These are phyloP conservation scores for Brotula barbata DNA, from an alignment of 2,797 vertebrate species.

Conservation along the genomic window DNA sequence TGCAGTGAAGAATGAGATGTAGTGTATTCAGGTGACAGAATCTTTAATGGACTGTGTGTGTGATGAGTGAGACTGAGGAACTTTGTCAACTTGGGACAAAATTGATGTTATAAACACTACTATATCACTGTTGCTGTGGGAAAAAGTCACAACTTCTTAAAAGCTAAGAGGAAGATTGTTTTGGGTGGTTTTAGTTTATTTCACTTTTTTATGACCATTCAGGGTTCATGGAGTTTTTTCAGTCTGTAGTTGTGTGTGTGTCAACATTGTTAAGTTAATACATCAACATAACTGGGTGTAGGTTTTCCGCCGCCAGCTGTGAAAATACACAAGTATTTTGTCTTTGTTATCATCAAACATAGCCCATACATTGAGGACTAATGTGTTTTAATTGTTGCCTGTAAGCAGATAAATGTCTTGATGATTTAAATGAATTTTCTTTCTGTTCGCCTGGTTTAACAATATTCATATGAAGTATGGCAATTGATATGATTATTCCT, in stretches of 20 bases:
- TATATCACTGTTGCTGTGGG: background rate
- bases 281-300: no score
- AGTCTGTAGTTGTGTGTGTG: no score
- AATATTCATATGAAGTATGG: conserved; percentile 34
- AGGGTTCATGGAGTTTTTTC: no score
- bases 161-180: background rate
- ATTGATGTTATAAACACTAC: background rate
- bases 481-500: conserved; percentile 45
- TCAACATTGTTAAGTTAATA: no score
- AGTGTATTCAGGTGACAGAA: background rate
- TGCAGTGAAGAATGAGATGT: conserved; percentile 3
- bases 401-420: background rate
- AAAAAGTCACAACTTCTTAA: background rate
- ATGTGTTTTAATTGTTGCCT: conserved; percentile 8
- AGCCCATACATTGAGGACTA: background rate
- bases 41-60: background rate
- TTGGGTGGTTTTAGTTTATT: background rate
- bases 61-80: no score
- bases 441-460: conserved; percentile 3
- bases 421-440: conserved; percentile 23
- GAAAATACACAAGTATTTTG: background rate
- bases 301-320: background rate
- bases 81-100: background rate
- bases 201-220: conserved; percentile 1
- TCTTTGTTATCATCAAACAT: background rate